These are phyloP conservation scores for Anagrus nilaparvatae DNA, from an alignment of 1,140 invertebrate species.

Conservation along the genomic window DNA sequence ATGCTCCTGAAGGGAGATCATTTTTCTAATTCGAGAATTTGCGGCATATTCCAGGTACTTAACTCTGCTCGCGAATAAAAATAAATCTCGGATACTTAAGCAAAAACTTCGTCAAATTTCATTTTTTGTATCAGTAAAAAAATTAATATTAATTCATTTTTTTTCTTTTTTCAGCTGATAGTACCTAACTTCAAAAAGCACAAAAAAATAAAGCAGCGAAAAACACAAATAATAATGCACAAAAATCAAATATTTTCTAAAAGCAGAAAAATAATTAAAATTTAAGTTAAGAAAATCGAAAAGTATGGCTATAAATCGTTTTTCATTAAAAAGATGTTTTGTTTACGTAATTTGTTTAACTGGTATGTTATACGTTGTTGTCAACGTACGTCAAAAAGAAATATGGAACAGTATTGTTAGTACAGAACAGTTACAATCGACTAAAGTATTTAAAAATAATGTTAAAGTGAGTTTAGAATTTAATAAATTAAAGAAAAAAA, in stretches of 20 bases:
- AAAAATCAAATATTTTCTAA: not conserved
- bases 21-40: too few species aligned
- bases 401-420: constrained; percentile 33
- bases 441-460: constrained; percentile 18
- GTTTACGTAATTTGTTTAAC: constrained; percentile 40
- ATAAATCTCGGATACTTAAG: too few species aligned
- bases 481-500: constrained; percentile 6
- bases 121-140: not conserved
- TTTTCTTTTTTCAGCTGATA: constrained; percentile 1
- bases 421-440: constrained; percentile 23
- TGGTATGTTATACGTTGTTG: constrained; percentile 36
- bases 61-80: too few species aligned
- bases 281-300: constrained; percentile 18
- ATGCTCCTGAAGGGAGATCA: too few species aligned
- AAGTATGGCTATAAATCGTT: constrained; percentile 40
- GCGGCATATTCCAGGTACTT: too few species aligned
- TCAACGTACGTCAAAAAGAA: constrained; percentile 40
- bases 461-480: constrained; percentile 24
- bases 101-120: too few species aligned
- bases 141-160: constrained; percentile 4
- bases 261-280: constrained; percentile 16
- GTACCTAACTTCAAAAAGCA: constrained; percentile 11
- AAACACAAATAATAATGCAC: not conserved
- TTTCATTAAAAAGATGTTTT: constrained; percentile 42
- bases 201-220: constrained; percentile 5